phyloP scores from a whole-genome alignment of 1,140 invertebrate genomes.

The Drosophila murphyi region DNA sequence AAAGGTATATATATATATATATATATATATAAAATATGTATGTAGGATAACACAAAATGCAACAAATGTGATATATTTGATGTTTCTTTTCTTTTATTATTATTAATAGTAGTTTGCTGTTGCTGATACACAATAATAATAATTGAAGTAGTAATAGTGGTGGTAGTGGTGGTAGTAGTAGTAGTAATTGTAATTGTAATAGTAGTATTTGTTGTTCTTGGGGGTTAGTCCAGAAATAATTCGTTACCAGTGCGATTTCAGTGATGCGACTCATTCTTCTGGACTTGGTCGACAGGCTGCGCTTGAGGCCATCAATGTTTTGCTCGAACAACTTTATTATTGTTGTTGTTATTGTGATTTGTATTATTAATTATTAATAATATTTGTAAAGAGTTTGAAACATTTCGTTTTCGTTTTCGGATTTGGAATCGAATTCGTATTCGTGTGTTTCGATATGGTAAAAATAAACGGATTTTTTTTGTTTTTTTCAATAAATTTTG shows the following conservation, averaged over 20 bases:
- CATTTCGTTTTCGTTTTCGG: constrained; percentile 11
- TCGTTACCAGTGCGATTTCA: constrained; percentile 91
- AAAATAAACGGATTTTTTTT: constrained; percentile 40
- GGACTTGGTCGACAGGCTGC: constrained; percentile 89
- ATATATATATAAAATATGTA: constrained; percentile 4
- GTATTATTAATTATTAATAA: no score
- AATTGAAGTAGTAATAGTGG: background rate
- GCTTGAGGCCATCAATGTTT: constrained; percentile 93
- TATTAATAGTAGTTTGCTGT: constrained; percentile 3
- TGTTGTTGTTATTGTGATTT: constrained; percentile 20
- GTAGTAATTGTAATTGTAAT: constrained; percentile 13
- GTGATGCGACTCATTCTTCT: constrained; percentile 92
- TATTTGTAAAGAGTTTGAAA: constrained; percentile 14
- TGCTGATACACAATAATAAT: constrained; percentile 10
- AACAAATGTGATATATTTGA: constrained; percentile 25
- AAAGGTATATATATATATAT: no score
- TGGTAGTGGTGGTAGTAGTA: constrained; percentile 20
- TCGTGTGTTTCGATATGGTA: constrained; percentile 35
- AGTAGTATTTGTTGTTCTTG: constrained; percentile 23
- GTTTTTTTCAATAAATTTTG: constrained; percentile 39
- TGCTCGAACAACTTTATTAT: constrained; percentile 91
- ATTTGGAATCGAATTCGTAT: constrained; percentile 18
- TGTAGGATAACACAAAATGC: constrained; percentile 25
- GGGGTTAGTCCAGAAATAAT: constrained; percentile 75
- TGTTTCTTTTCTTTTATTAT: constrained; percentile 2